Base-by-base conservation (phyloP, 1,140 invertebrate genomes). In the Oncopeltus fasciatus region DNA sequence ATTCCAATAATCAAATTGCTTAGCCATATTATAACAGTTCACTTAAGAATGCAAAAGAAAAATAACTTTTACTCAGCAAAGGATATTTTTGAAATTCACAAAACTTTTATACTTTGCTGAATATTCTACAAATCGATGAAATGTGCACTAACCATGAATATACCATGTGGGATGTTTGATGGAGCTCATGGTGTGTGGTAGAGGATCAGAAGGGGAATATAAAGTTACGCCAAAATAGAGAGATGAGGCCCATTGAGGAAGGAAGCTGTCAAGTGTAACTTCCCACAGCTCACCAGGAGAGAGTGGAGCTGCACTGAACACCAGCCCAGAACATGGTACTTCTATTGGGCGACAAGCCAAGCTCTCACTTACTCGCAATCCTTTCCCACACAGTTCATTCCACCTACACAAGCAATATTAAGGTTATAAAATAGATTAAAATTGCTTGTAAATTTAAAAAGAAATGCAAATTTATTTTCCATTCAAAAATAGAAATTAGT, bases 181-280 rank as follows among this genome's bases (percentile, higher is more conserved):
- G 11, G 72, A 75, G 1, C 74, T 72, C 2, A 64, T 83, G 76
- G 4, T 77, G 75, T 1, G 81, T 74, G 12, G 86, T 16, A 88
- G 56, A 24, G 67, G 61, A 38, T 69, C 64, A 53, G 33, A 29
- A 14, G 64, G 67, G 49, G 83, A 81, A 66, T 84, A 78, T 51
- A 83, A 81, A 0, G 88, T 90, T 8, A 92, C 77, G 1, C 90
- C 90, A 69, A 92, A 81, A 27, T 78, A 79, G 21, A 93, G 72
- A 14, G 82, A 84, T 1, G 90, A 90, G 28, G 85, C 83, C 79
- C 84, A 88, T 53, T 84, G 80, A 12, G 73, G 70, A 26, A 53
- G 49, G 24, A 24, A 53, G 2, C 21, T 24, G 21, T 83, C 79
- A 18, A 86, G 76, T 31, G 76, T 72, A 47, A 92, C 79, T 79